These are phyloP conservation scores for Zygogramma bicolorata DNA, from an alignment of 2,888 invertebrate genomes.

Conservation along the genomic window DNA sequence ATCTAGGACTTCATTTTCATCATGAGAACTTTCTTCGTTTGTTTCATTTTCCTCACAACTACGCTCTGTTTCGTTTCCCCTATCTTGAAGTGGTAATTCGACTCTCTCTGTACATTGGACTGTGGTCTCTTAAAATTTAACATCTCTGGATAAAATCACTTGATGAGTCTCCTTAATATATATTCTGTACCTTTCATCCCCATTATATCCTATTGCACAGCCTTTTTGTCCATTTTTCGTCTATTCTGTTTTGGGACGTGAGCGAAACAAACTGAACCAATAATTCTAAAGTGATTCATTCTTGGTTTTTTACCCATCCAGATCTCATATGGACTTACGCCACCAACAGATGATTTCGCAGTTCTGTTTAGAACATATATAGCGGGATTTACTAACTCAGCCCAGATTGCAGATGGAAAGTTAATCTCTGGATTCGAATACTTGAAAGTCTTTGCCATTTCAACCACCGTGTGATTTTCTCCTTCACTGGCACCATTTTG, in stretches of 20 bases:
- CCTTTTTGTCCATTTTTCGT: conserved; percentile 53
- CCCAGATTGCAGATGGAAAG: conserved; percentile 48
- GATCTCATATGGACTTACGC: conserved; percentile 49
- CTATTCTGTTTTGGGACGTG: conserved; percentile 28
- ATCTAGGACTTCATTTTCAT: neutral
- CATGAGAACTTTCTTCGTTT: neutral
- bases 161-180: conserved; percentile 36
- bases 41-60: neutral
- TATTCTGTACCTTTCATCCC: conserved; percentile 52
- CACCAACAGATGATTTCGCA: conserved; percentile 45
- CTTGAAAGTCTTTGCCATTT: conserved; percentile 52
- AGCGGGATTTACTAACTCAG: neutral
- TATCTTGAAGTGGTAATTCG: neutral
- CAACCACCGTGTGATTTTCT: conserved; percentile 49
- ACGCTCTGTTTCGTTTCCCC: neutral
- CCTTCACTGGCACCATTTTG: conserved; percentile 40
- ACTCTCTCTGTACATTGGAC: conserved; percentile 28
- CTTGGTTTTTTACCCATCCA: conserved; percentile 49
- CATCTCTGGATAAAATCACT: conserved; percentile 49
- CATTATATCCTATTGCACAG: conserved; percentile 54
- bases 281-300: conserved; percentile 46
- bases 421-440: conserved; percentile 46
- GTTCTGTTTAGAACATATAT: conserved; percentile 38
- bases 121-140: conserved; percentile 47
- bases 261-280: conserved; percentile 40